Percentiles rank a stretch among this genome's conserved stretches.
Conservation (phyloP, 2,888 invertebrate genomes). For the Venusia cambrica region DNA sequence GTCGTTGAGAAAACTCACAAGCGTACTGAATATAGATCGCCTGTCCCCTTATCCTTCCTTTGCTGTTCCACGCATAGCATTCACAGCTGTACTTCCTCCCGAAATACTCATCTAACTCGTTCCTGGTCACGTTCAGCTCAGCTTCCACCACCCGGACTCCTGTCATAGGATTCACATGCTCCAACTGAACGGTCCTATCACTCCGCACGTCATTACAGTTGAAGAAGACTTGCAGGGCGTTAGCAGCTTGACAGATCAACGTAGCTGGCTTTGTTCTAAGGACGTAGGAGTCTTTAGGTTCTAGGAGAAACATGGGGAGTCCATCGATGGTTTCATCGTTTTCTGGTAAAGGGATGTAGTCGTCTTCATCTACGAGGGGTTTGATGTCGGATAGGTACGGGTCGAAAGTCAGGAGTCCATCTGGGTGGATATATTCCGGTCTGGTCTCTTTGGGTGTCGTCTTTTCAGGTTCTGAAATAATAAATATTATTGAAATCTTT, state of each 20-base stretch:
- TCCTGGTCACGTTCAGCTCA: slow-evolving; percentile 87
- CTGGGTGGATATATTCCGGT: slow-evolving; percentile 73
- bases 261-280: slow-evolving; percentile 94
- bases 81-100: slow-evolving; percentile 92
- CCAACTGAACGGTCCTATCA: slow-evolving; percentile 82
- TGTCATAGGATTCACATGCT: slow-evolving; percentile 90
- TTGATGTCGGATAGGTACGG: slow-evolving; percentile 70
- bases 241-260: slow-evolving; percentile 92
- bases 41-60: slow-evolving; percentile 88
- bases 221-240: slow-evolving; percentile 91
- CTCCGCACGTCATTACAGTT: slow-evolving; percentile 86
- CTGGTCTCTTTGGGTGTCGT: slow-evolving; percentile 66
- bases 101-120: slow-evolving; percentile 91
- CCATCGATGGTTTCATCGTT: slow-evolving; percentile 85
- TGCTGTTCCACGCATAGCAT: slow-evolving; percentile 91
- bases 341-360: slow-evolving; percentile 72
- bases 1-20: slow-evolving; percentile 84
- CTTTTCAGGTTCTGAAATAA: slow-evolving; percentile 60
- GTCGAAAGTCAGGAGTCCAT: slow-evolving; percentile 65
- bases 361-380: slow-evolving; percentile 68
- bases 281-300: slow-evolving; percentile 94
- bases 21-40: slow-evolving; percentile 89
- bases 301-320: slow-evolving; percentile 91
- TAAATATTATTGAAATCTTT: slow-evolving; percentile 5
- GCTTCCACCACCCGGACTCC: slow-evolving; percentile 89